Conservation (phyloP, 2,888 invertebrate genomes). For the Hipparchia sbordonii region DNA sequence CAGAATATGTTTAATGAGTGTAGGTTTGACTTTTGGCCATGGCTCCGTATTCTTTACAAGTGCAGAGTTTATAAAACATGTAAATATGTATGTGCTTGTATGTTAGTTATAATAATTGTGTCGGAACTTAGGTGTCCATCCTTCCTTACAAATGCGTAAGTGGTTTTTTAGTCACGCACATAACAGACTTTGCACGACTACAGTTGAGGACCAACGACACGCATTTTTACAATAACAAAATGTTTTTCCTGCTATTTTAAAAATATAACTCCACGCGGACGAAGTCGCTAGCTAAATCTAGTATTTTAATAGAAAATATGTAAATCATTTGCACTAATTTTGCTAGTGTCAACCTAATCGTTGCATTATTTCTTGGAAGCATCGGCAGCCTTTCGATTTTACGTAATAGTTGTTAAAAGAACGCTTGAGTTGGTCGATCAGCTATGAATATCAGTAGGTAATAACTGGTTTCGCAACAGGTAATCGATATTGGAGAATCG, state of each 20-base stretch:
- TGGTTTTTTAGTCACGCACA: too few relatives aligned
- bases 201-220: too few relatives aligned
- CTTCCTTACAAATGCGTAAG: too few relatives aligned
- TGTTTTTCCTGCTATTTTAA: too few relatives aligned
- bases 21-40: constrained; percentile 4
- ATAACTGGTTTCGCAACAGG: constrained; percentile 6
- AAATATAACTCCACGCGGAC: too few relatives aligned
- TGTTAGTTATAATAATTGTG: constrained; percentile 4
- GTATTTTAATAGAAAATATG: not conserved
- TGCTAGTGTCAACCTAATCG: not conserved
- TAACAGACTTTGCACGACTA: too few relatives aligned
- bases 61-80: not conserved
- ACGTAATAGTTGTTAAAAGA: constrained; percentile 3
- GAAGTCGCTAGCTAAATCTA: too few relatives aligned
- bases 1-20: not conserved
- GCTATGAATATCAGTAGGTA: constrained; percentile 7
- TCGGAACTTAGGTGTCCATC: not conserved
- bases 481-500: constrained; percentile 7
- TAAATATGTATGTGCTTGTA: not conserved
- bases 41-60: not conserved
- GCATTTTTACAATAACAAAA: too few relatives aligned
- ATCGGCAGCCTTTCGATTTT: constrained; percentile 19
- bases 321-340: not conserved
- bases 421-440: constrained; percentile 7
- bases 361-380: constrained; percentile 15